Evolutionary conservation across 2,113 vertebrate genomes (phyloP).

Genomic region (Oxyura jamaicensis): DNA sequence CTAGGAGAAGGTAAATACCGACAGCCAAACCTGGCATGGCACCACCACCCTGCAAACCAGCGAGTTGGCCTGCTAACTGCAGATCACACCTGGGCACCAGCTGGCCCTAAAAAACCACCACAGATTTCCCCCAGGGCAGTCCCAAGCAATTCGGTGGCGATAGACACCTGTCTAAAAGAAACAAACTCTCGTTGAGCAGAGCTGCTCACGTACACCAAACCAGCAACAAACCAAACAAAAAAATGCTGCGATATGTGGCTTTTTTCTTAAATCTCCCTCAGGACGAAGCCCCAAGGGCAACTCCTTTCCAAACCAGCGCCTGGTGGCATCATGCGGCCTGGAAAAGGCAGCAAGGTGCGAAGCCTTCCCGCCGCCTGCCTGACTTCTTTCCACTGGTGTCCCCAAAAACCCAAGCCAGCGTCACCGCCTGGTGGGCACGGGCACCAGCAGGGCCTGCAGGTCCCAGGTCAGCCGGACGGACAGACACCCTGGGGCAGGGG

Average conservation of each 20-base stretch:
- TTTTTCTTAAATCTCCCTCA: not conserved
- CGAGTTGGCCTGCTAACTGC: not conserved
- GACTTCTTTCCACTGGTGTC: not conserved
- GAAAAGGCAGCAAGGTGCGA: not conserved
- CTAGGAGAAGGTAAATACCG: not conserved
- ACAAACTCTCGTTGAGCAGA: not conserved
- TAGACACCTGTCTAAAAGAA: not conserved
- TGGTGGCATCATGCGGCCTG: not conserved
- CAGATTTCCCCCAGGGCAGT: not conserved
- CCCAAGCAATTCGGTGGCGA: not conserved
- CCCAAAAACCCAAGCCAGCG: not conserved
- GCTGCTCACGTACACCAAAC: not conserved
- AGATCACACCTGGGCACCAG: fast-evolving
- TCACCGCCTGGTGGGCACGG: not conserved
- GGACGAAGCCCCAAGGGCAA: not conserved
- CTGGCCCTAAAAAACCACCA: not conserved
- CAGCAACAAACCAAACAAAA: not conserved
- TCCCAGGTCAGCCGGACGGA: not conserved
- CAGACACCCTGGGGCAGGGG: not conserved
- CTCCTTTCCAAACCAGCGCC: not conserved
- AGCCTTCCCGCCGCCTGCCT: not conserved
- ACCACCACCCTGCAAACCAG: not conserved
- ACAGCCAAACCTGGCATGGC: not conserved
- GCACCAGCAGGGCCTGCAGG: fast-evolving
- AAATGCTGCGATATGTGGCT: fast-evolving